Evolutionary conservation across 2,888 invertebrate species (phyloP).

Genomic region (Sinelater perroti): DNA sequence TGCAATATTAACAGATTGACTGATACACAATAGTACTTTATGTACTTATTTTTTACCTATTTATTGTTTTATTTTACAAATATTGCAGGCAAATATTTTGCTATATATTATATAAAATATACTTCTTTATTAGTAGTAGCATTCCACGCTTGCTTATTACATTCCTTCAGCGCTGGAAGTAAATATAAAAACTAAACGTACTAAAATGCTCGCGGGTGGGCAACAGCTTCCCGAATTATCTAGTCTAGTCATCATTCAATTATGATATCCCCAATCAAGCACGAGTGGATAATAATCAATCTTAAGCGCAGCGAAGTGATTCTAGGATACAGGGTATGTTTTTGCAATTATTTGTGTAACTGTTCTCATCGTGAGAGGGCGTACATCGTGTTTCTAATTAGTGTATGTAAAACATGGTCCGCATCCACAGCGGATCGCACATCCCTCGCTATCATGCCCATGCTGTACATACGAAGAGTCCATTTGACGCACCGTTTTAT

Average conservation of each 20-base stretch:
- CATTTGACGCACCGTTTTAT: conserved; percentile 58
- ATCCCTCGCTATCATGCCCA: conserved; percentile 53
- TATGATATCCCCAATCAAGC: conserved; percentile 56
- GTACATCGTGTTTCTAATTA: conserved; percentile 51
- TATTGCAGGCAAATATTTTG: conserved; percentile 40
- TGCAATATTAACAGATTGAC: conserved; percentile 62
- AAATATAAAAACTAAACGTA: conserved; percentile 40
- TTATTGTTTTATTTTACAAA: conserved; percentile 35
- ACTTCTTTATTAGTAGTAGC: conserved; percentile 46
- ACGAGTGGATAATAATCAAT: conserved; percentile 58
- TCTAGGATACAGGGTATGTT: conserved; percentile 95
- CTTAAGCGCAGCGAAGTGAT: conserved; percentile 73
- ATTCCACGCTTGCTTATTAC: conserved; percentile 60
- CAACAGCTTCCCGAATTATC: conserved; percentile 42
- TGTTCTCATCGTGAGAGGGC: conserved; percentile 37
- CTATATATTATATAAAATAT: conserved; percentile 36
- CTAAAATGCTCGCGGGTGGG: conserved; percentile 42
- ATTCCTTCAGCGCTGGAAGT: conserved; percentile 58
- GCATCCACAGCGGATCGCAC: conserved; percentile 51
- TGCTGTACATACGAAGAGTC: conserved; percentile 59
- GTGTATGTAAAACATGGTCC: conserved; percentile 43
- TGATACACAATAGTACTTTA: conserved; percentile 54
- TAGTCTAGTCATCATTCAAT: conserved; percentile 43
- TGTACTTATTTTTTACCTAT: conserved; percentile 41
- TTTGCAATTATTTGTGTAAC: conserved; percentile 85